Evolutionary conservation across 2,888 invertebrate species (phyloP).

Genomic region (Ashinkailepas kermadecensis): DNA sequence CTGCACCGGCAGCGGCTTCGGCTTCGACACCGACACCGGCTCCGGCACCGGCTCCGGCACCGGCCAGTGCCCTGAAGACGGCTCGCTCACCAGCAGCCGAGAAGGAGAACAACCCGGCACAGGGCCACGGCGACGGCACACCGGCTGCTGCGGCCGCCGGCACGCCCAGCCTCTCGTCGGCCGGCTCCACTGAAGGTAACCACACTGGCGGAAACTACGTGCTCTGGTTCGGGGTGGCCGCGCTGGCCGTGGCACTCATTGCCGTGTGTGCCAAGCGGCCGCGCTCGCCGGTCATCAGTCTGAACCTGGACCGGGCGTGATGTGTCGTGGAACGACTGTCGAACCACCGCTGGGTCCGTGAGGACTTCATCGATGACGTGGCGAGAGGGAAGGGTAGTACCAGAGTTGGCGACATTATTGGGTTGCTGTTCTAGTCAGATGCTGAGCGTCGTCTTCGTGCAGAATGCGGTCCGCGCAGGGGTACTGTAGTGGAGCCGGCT

Average conservation of each 20-base stretch:
- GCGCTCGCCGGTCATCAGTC: background rate
- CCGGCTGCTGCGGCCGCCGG: background rate
- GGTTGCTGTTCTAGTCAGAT: too few species aligned
- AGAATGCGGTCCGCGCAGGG: too few species aligned
- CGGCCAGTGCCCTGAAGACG: background rate
- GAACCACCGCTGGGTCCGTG: background rate
- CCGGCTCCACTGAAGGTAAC: background rate
- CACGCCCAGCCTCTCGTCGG: background rate
- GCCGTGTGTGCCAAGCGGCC: background rate
- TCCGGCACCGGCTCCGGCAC: too few species aligned
- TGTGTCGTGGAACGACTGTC: background rate
- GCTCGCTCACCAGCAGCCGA: background rate
- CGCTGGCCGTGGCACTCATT: background rate
- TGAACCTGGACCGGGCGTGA: background rate
- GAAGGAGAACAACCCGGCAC: slow-evolving; percentile 10
- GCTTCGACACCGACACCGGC: too few species aligned
- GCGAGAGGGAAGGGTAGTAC: too few species aligned
- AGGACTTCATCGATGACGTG: background rate
- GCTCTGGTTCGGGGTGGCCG: background rate
- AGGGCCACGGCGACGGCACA: background rate
- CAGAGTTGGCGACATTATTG: too few species aligned
- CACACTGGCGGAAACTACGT: background rate
- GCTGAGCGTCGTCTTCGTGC: too few species aligned
- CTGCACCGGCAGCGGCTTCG: too few species aligned
- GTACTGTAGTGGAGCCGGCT: too few species aligned